Percentiles rank a stretch among this genome's conserved stretches.
These are phyloP conservation scores for Pelecanus crispus DNA, from an alignment of 2,113 vertebrate species.

Conservation along the genomic window DNA sequence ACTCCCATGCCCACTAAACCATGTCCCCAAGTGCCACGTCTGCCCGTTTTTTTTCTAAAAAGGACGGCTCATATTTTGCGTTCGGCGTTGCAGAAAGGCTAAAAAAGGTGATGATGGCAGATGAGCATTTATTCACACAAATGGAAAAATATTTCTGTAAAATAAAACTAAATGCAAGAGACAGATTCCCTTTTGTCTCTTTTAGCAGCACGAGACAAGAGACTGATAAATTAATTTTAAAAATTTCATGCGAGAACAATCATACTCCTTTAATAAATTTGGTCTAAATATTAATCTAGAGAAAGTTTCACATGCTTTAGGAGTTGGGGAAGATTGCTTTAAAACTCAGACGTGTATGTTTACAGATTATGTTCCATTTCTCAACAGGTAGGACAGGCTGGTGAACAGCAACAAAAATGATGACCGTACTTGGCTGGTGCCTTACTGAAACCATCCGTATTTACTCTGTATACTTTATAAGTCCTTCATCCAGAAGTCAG, in stretches of 20 bases:
- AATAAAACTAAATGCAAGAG: background rate
- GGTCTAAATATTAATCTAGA: background rate
- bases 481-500: background rate
- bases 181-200: background rate
- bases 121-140: background rate
- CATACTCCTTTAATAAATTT: background rate
- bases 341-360: background rate
- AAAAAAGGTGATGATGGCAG: background rate
- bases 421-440: background rate
- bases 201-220: background rate
- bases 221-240: background rate
- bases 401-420: background rate
- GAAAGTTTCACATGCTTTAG: background rate
- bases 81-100: background rate
- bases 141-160: background rate
- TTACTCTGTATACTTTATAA: background rate
- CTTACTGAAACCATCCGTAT: background rate
- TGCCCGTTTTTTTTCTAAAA: too few species aligned
- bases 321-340: background rate
- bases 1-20: too few species aligned
- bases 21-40: too few species aligned
- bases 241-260: background rate
- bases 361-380: background rate
- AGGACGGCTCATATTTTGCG: background rate
- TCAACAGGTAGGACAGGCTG: background rate